A percentile compares a stretch with the other conserved stretches of the same genome.
Conservation (phyloP, 2,113 vertebrate genomes). For the Spea multiplicata region DNA sequence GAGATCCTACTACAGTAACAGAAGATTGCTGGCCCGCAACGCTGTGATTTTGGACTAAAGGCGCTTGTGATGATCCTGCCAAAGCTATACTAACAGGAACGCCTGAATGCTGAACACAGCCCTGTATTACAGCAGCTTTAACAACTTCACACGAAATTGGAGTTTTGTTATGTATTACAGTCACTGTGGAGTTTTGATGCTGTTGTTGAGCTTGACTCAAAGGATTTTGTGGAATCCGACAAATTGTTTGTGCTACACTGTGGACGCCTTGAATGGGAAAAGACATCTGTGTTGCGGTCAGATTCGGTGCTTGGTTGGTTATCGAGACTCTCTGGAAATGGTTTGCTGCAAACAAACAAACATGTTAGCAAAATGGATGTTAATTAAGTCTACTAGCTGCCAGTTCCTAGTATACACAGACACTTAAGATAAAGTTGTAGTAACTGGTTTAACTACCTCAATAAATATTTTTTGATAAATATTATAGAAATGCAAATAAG, state of each 20-base stretch:
- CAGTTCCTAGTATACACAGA: too few species aligned
- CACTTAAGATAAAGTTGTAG: too few species aligned
- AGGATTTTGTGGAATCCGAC: constrained; percentile 70
- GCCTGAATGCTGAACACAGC: constrained; percentile 70
- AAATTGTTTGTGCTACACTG: constrained; percentile 74
- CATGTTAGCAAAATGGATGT: not conserved
- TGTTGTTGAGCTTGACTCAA: constrained; percentile 72
- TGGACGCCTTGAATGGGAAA: constrained; percentile 80
- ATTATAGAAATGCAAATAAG: too few species aligned
- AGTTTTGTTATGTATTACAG: constrained; percentile 77
- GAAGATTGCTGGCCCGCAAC: constrained; percentile 64
- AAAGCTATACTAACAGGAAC: constrained; percentile 72
- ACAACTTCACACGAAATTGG: constrained; percentile 77
- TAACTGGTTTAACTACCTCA: too few species aligned
- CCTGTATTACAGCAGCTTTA: constrained; percentile 79
- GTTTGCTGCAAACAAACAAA: constrained; percentile 66
- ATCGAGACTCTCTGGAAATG: constrained; percentile 76
- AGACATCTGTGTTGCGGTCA: constrained; percentile 79
- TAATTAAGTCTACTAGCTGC: too few species aligned
- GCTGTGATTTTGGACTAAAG: constrained; percentile 77
- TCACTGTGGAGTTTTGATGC: constrained; percentile 73
- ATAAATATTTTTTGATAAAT: too few species aligned
- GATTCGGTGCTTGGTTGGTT: constrained; percentile 72
- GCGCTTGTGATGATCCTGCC: constrained; percentile 66
- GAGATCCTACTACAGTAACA: constrained; percentile 71